phyloP scores from a whole-genome alignment of 1,140 invertebrate species.

The Trichonephila clavata region DNA sequence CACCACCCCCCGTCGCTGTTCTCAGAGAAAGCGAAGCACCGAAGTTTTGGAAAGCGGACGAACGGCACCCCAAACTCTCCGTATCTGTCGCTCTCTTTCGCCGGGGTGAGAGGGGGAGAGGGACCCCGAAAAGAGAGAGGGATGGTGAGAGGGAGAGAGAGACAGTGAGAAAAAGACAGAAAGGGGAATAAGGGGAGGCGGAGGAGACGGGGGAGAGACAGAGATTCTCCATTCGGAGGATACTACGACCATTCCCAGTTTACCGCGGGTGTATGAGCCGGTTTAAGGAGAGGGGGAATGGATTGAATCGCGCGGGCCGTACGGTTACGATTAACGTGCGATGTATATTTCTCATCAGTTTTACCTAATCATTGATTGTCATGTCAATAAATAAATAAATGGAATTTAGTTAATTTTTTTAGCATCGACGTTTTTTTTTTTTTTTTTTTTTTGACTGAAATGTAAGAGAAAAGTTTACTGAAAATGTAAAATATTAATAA shows the following conservation, averaged over 20 bases:
- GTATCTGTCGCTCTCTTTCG: background rate
- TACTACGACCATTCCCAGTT: slow-evolving; percentile 31
- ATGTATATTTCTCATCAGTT: too few relatives aligned
- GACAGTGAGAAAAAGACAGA: slow-evolving; percentile 51
- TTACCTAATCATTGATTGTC: too few relatives aligned
- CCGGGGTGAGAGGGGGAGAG: background rate
- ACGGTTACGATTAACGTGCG: background rate
- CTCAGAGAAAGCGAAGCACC: slow-evolving; percentile 36
- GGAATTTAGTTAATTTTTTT: too few relatives aligned
- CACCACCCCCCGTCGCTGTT: slow-evolving; percentile 2
- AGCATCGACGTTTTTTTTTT: too few relatives aligned
- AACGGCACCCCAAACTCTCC: background rate
- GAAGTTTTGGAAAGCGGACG: slow-evolving; percentile 59
- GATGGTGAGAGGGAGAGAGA: slow-evolving; percentile 12
- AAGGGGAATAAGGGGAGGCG: slow-evolving; percentile 30
- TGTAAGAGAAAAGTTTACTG: too few relatives aligned
- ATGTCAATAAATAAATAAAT: too few relatives aligned
- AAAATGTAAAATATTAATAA: too few relatives aligned
- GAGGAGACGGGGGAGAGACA: slow-evolving; percentile 24
- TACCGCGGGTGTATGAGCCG: background rate
- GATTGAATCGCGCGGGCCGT: background rate
- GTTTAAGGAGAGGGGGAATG: background rate
- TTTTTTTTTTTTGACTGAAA: too few relatives aligned
- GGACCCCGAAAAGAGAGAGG: background rate
- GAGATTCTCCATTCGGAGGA: slow-evolving; percentile 54